Evolutionary conservation across 2,113 vertebrate species (phyloP), one percentile per base, ranked within the genome.

Genomic region (Pungitius pungitius): DNA sequence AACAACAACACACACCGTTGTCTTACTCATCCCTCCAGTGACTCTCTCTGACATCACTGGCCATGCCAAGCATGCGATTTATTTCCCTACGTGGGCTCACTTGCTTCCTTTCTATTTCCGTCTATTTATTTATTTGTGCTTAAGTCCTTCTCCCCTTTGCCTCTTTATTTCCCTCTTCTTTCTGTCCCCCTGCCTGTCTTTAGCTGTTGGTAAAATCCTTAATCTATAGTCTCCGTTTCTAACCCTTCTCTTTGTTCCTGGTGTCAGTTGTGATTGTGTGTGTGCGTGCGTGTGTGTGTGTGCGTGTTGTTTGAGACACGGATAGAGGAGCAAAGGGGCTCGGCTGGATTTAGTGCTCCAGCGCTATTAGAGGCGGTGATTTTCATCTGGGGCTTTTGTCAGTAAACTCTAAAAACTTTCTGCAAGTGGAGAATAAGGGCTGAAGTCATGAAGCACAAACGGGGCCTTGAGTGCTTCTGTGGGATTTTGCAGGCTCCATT

Each of bases 51-150:
- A 59, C 73, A 57, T 76, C 72, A 54, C 40, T 9, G 45, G 8
- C 56, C 52, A 8, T 67, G 66, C 81, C 22, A 55, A 76, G 51
- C 35, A 73, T 75, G 76, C 81, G 82, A 3, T 80, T 83, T 70
- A 49, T 14, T 52, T 77, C 72, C 40, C 60, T 59, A 42, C 9
- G 18, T 24, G 63, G 52, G 39, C 49, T 47, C 51, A 4, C 33
- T 68, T 24, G 56, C 43, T 27, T 62, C 22, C 56, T 49, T 18
- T 43, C 45, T 58, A 13, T 75, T 55, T 68, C 42, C 54, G 9
- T 47, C 37, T 47, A n/a, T n/a, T 56, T 37, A 20, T 64, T 78
- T 66, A 20, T 69, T 37, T 43, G 22, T 33, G 35, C 40, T 40
- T 12, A 6, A 45, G 6, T 57, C 39, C 14, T 6, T 8, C 20